Evolutionary conservation across 2,888 invertebrate genomes (phyloP).

Genomic region (Watsonalla binaria): DNA sequence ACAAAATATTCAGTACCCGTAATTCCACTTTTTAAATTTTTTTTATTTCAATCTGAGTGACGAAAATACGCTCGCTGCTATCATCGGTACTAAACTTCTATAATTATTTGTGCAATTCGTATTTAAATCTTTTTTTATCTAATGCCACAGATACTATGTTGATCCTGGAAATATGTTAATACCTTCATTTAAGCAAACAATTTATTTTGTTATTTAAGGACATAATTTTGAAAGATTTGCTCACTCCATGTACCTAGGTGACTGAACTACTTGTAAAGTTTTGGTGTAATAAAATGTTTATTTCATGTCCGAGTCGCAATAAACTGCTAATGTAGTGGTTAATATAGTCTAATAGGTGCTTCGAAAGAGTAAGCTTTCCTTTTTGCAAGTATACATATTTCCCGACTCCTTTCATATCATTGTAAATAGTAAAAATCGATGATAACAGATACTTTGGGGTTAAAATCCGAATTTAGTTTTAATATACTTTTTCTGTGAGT

Average conservation of each 20-base stretch:
- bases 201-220: no score
- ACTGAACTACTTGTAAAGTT: no score
- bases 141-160: no score
- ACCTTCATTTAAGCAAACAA: no score
- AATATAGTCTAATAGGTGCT: conserved; percentile 55
- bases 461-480: neutral
- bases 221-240: neutral
- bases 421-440: conserved; percentile 64
- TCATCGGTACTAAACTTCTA: no score
- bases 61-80: no score
- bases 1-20: no score
- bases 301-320: conserved; percentile 18
- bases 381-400: conserved; percentile 56
- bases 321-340: conserved; percentile 29
- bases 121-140: no score
- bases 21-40: no score
- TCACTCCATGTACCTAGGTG: neutral
- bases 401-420: conserved; percentile 69
- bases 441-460: neutral
- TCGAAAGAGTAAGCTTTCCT: conserved; percentile 42
- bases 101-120: no score
- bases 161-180: no score
- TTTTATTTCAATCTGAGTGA: no score
- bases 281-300: neutral
- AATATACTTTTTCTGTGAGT: neutral